These are phyloP conservation scores for Morbakka virulenta DNA, from an alignment of 30 jellyfish, hydroid and myxozoan species.

Conservation along the genomic window DNA sequence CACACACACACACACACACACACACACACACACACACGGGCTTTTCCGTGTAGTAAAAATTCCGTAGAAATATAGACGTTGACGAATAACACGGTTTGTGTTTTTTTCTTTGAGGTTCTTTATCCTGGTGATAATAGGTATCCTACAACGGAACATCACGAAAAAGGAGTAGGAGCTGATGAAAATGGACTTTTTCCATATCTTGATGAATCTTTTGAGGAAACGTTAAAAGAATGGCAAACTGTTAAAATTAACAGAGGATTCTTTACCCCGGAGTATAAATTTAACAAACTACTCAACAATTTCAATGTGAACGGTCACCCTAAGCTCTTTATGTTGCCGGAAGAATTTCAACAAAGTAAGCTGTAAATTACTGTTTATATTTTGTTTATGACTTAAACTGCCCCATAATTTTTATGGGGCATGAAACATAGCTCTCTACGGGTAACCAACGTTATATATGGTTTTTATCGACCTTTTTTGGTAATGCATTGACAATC, in stretches of 20 bases:
- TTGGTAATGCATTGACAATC: too few relatives aligned
- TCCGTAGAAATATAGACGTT: too few relatives aligned
- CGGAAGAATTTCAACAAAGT: neutral
- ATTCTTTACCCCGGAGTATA: neutral
- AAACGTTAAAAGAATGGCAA: neutral
- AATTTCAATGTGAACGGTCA: neutral
- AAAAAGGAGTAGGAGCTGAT: neutral
- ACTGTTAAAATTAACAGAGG: neutral
- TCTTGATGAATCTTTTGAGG: neutral
- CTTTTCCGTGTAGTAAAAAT: too few relatives aligned
- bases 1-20: too few relatives aligned
- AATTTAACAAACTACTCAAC: neutral
- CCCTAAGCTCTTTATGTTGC: neutral
- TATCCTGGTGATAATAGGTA: neutral
- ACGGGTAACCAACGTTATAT: too few relatives aligned
- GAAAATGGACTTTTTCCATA: neutral
- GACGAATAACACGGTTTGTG: too few relatives aligned
- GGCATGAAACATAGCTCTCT: too few relatives aligned
- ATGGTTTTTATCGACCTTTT: too few relatives aligned
- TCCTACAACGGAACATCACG: neutral
- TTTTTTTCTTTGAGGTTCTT: neutral
- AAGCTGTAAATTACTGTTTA: too few relatives aligned
- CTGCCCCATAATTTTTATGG: too few relatives aligned
- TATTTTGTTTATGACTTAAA: too few relatives aligned
- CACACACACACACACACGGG: too few relatives aligned